Percentiles rank a stretch among this genome's conserved stretches.
phyloP scores from a whole-genome alignment of 2,888 invertebrate genomes.

The Netelia inedita region DNA sequence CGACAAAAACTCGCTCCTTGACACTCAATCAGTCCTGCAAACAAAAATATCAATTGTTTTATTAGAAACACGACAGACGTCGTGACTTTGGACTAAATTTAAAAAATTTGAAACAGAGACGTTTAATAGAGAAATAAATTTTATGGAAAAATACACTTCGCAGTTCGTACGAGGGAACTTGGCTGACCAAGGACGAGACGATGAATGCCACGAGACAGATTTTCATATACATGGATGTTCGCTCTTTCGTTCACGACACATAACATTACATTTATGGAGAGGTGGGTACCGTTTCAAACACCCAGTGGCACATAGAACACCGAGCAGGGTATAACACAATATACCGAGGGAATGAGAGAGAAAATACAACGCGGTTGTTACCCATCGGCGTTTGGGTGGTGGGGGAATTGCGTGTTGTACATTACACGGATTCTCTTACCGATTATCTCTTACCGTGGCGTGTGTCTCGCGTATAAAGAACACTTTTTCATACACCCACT shows the following conservation, averaged over 20 bases:
- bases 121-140: neutral
- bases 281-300: conserved; percentile 64
- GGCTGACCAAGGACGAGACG: neutral
- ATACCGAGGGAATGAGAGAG: conserved; percentile 14
- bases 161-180: too few species aligned
- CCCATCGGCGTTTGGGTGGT: neutral
- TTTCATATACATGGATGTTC: conserved; percentile 12
- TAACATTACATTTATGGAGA: conserved; percentile 62
- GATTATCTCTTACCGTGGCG: conserved; percentile 53
- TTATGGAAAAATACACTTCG: too few species aligned
- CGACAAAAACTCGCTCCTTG: neutral
- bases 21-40: conserved; percentile 35
- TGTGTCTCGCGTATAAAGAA: conserved; percentile 50
- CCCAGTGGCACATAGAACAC: conserved; percentile 64
- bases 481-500: conserved; percentile 13
- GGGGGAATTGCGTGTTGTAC: conserved; percentile 43
- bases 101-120: neutral
- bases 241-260: conserved; percentile 34
- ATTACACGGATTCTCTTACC: conserved; percentile 57
- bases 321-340: conserved; percentile 16
- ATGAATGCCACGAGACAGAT: conserved; percentile 21
- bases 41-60: conserved; percentile 31
- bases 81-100: neutral
- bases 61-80: neutral
- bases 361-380: conserved; percentile 30